Conservation (phyloP, 2,797 vertebrate species). For the Streptopelia turtur region DNA sequence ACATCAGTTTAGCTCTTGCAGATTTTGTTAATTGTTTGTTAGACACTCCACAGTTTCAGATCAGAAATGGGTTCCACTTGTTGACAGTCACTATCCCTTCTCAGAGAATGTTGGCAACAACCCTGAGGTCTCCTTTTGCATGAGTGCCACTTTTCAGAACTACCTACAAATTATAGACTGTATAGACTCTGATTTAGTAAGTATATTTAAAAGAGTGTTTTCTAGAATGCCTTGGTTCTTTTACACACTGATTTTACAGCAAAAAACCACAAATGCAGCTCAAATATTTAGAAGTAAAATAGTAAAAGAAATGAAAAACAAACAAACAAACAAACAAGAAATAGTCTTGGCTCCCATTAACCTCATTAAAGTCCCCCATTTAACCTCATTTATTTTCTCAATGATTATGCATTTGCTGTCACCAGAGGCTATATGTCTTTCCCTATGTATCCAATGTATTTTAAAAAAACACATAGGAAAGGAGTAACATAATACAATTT, state of each 20-base stretch:
- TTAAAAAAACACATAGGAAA: not conserved
- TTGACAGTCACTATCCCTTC: not conserved
- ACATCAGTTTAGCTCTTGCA: not conserved
- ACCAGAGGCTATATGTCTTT: not conserved
- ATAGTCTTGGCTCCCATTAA: not conserved
- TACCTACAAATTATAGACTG: not conserved
- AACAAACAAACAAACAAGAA: not conserved
- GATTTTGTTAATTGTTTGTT: not conserved
- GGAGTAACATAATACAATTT: not conserved
- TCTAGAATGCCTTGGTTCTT: not conserved
- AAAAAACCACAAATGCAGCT: not conserved
- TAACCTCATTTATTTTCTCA: not conserved
- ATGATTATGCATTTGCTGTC: not conserved
- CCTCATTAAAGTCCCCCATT: not conserved
- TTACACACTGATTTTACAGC: not conserved
- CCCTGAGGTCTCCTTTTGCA: not conserved
- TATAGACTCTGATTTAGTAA: not conserved
- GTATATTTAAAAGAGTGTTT: not conserved
- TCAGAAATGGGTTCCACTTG: not conserved
- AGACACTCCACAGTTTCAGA: not conserved
- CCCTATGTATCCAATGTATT: not conserved
- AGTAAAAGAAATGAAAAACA: not conserved
- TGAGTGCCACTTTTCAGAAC: not conserved
- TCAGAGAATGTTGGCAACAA: not conserved
- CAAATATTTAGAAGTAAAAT: constrained; percentile 16